Base-by-base conservation (phyloP, 2,113 vertebrate genomes). In the Boulengeromyrus knoepffleri region DNA sequence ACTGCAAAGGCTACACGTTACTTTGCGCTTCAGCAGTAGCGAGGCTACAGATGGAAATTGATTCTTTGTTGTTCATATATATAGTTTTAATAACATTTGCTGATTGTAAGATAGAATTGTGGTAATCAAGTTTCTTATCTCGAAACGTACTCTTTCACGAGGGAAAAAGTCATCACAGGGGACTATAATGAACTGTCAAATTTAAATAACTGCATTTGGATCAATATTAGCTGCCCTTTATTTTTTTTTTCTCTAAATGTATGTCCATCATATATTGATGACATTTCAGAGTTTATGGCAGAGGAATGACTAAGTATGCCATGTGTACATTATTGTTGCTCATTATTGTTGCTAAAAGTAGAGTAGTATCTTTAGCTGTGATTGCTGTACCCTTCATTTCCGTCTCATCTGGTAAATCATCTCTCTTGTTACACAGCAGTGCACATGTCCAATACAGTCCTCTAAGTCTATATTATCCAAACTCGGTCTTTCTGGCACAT, bases 21-120 rank as follows among this genome's bases (percentile, higher is more conserved):
- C 83, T 89, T 89, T 90, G 90, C 80, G 89, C 70, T 90, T 92
- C 46, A 2, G 4, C 50, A 52, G 74, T 90, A 89, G 90, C 91
- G 90, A 89, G 46, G 87, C 56, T 89, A 36, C 70, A 74, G 92
- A 80, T 50, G 62, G 36, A 77, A 89, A 89, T 42, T 27, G 88
- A 74, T 70, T 80, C 50, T 53, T 83, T 36, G 31, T 80, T 89
- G 31, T 53, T 87, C 36, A 31, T 87, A n/a, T 39, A 42, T 87
- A 36, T 5, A 36, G 7, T 87, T 36, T 53, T 53, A 87, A 87
- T 87, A 87, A 87, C 36, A 53, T 19, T 56, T 47, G 31, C 19
- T 15, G 2, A 19, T 50, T 86, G 21, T 50, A 36, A 21, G 36
- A 87, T 53, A 56, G 4, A 31, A 87, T 87, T 49, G 5, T 53